phyloP scores from a whole-genome alignment of 2,888 invertebrate genomes.

The Shargacucullia verbasci region DNA sequence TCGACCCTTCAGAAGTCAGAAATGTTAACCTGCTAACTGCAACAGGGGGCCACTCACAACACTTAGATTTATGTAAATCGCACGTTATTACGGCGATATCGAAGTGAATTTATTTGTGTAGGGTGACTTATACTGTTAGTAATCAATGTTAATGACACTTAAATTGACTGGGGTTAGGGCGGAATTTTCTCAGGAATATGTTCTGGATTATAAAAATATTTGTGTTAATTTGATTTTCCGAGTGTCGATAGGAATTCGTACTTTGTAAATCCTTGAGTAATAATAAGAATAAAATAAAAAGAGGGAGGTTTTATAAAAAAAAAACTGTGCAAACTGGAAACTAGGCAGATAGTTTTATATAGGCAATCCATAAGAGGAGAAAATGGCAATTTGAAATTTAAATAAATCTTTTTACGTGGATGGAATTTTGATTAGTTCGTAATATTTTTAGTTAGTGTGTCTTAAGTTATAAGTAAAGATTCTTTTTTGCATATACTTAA shows the following conservation, averaged over 20 bases:
- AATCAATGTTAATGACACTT: conserved; percentile 55
- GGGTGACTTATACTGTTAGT: conserved; percentile 48
- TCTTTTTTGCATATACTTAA: too few species aligned
- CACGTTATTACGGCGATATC: conserved; percentile 52
- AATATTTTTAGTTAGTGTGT: too few species aligned
- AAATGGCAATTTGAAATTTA: too few species aligned
- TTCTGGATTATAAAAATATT: conserved; percentile 9
- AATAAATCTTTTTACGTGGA: too few species aligned
- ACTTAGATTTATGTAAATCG: conserved; percentile 55
- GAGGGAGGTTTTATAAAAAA: too few species aligned
- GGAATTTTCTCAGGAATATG: conserved; percentile 21
- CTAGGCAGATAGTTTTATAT: too few species aligned
- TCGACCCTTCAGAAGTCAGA: conserved; percentile 65
- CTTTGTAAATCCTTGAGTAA: too few species aligned
- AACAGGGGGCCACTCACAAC: conserved; percentile 48
- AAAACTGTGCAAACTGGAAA: too few species aligned
- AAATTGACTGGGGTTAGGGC: conserved; percentile 44
- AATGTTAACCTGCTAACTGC: conserved; percentile 70
- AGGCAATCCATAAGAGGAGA: too few species aligned
- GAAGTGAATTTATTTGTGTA: conserved; percentile 45
- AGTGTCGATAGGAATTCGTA: background rate
- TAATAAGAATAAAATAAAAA: too few species aligned
- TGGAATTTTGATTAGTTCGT: too few species aligned
- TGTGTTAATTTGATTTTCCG: background rate
- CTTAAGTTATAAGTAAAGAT: too few species aligned